Evolutionary conservation across 2,888 invertebrate species (phyloP).

Genomic region (Aphodius granarius): DNA sequence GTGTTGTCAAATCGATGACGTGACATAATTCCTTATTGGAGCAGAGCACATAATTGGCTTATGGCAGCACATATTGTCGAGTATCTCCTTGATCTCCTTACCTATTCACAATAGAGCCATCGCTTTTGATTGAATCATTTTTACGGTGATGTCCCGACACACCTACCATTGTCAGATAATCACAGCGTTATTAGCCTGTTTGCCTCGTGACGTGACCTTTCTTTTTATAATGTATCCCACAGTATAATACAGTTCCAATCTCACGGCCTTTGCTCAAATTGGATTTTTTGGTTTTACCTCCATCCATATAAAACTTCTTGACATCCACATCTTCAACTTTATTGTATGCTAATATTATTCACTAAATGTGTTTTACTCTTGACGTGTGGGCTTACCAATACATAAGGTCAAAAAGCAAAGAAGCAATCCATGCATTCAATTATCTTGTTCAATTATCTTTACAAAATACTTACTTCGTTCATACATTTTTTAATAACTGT

Average conservation of each 20-base stretch:
- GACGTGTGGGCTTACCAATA: neutral
- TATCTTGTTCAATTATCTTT: too few species aligned
- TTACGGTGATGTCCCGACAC: conserved; percentile 3
- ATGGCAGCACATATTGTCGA: conserved; percentile 5
- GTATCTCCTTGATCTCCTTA: conserved; percentile 9
- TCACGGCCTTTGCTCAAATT: conserved; percentile 13
- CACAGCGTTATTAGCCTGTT: conserved; percentile 2
- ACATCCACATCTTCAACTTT: neutral
- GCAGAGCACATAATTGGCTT: neutral
- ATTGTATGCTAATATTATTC: neutral
- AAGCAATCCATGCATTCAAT: too few species aligned
- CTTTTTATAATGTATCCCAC: conserved; percentile 5
- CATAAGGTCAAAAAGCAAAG: neutral
- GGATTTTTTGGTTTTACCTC: neutral
- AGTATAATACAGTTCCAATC: conserved; percentile 9
- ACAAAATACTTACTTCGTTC: too few species aligned
- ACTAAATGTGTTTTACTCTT: neutral
- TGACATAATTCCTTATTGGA: neutral
- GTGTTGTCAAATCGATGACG: neutral
- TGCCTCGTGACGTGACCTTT: neutral
- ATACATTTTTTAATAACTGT: too few species aligned
- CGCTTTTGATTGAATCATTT: conserved; percentile 9
- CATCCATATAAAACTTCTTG: neutral
- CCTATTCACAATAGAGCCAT: conserved; percentile 14
- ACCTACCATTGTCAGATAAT: conserved; percentile 12